phyloP scores from a whole-genome alignment of 1,140 invertebrate genomes.

The Papilio helenus region DNA sequence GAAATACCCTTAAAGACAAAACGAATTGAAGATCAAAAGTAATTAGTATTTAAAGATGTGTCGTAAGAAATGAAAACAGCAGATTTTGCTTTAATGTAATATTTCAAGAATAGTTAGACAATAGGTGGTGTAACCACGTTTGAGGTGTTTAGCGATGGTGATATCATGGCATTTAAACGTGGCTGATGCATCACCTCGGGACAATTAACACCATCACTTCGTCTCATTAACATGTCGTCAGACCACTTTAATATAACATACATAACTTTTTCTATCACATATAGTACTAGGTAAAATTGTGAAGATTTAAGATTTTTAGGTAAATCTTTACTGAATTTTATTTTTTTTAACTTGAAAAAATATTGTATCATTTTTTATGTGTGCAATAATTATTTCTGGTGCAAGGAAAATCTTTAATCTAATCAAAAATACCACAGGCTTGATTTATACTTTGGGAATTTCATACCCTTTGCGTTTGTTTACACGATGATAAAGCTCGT shows the following conservation, averaged over 20 bases:
- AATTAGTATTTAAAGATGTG: not conserved
- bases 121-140: not conserved
- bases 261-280: not conserved
- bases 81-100: not conserved
- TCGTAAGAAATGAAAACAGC: not conserved
- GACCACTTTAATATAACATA: not conserved
- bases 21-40: no score
- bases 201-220: not conserved
- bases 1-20: no score
- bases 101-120: not conserved
- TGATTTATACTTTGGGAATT: not conserved
- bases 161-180: not conserved
- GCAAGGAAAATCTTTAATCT: not conserved
- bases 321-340: no score
- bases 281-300: not conserved
- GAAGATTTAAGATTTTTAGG: no score
- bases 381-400: not conserved
- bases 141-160: not conserved
- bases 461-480: not conserved
- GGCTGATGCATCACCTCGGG: slow-evolving; percentile 1
- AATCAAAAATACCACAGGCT: not conserved
- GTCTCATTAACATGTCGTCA: not conserved
- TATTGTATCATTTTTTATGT: not conserved
- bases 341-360: no score
- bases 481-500: not conserved